These are phyloP conservation scores for Bucorvus abyssinicus DNA, from an alignment of 2,797 vertebrate genomes.

Conservation along the genomic window DNA sequence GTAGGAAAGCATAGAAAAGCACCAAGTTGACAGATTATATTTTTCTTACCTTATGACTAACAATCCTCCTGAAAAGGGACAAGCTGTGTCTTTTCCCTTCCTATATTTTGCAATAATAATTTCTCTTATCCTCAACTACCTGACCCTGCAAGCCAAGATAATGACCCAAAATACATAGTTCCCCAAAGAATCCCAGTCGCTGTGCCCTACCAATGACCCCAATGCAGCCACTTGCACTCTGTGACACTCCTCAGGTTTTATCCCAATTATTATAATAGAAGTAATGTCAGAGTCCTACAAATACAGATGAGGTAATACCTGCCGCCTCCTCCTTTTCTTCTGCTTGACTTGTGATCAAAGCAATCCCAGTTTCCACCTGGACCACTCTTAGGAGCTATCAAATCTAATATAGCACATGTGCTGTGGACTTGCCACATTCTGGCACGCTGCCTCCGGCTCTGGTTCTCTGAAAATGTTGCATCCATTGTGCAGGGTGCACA, in stretches of 20 bases:
- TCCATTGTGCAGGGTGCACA: fast-evolving
- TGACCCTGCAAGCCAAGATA: background rate
- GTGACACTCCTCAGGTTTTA: background rate
- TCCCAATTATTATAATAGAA: background rate
- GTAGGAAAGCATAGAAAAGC: background rate
- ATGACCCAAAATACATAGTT: background rate
- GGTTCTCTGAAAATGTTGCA: background rate
- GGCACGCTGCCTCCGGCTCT: background rate
- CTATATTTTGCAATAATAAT: background rate
- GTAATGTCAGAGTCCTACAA: background rate
- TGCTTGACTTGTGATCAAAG: background rate
- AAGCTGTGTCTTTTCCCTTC: background rate
- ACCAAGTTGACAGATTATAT: background rate
- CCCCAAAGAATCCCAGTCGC: background rate
- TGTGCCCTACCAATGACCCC: background rate
- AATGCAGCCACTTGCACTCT: background rate
- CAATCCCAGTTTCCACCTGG: background rate
- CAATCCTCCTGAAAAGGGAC: background rate
- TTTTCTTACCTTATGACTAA: background rate
- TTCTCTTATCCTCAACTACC: background rate
- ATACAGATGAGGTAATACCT: background rate
- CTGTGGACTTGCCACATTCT: background rate
- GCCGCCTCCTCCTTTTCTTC: background rate
- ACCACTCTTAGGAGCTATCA: background rate
- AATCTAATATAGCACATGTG: fast-evolving